phyloP scores from a whole-genome alignment of 2,113 vertebrate genomes.

The Macheiramphus alcinus region DNA sequence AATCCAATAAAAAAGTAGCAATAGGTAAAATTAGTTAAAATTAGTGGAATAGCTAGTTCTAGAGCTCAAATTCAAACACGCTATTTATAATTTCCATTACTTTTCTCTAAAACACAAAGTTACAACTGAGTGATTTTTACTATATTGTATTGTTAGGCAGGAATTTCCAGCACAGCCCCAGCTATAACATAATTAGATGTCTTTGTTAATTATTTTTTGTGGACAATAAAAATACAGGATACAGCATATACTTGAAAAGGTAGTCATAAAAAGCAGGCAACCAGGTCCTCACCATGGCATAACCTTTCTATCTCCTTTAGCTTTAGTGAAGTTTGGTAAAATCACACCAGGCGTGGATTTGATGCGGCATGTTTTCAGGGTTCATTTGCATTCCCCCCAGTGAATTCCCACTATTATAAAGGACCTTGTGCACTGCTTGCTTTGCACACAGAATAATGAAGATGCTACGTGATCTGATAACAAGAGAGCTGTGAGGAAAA shows the following conservation, averaged over 20 bases:
- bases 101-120: not conserved
- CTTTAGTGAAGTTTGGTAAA: not conserved
- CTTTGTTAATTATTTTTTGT: not conserved
- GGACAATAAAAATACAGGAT: not conserved
- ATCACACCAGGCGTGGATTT: not conserved
- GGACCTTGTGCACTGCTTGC: not conserved
- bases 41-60: not conserved
- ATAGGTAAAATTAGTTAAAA: not conserved
- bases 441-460: not conserved
- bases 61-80: not conserved
- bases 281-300: not conserved
- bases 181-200: not conserved
- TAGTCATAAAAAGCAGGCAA: not conserved
- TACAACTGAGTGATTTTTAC: not conserved
- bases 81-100: not conserved
- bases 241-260: not conserved
- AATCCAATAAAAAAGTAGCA: not conserved
- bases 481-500: not conserved
- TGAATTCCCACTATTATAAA: not conserved
- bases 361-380: not conserved
- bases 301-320: not conserved
- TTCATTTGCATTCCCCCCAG: not conserved
- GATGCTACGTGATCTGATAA: not conserved
- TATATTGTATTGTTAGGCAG: not conserved
- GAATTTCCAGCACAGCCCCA: not conserved